phyloP scores from a whole-genome alignment of 2,113 vertebrate genomes.

The Edolisoma coerulescens region DNA sequence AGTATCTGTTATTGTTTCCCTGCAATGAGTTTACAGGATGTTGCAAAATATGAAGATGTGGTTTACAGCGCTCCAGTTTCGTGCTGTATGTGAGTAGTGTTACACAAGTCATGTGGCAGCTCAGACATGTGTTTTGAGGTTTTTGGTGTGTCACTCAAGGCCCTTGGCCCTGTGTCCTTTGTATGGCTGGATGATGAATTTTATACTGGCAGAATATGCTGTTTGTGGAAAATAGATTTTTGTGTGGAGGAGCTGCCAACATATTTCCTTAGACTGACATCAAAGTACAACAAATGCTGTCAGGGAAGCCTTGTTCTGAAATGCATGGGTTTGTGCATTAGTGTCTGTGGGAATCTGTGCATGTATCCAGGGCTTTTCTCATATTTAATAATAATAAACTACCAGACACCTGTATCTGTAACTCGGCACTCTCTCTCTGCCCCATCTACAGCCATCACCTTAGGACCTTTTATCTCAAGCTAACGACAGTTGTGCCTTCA shows the following conservation, averaged over 20 bases:
- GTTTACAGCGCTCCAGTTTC: background rate
- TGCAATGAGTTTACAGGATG: background rate
- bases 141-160: conserved; percentile 60
- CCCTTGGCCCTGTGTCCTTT: conserved; percentile 59
- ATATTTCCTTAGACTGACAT: conserved; percentile 58
- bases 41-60: conserved; percentile 34
- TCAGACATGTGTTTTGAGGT: conserved; percentile 66
- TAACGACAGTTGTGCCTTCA: background rate
- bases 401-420: background rate
- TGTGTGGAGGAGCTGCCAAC: conserved; percentile 39
- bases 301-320: conserved; percentile 43
- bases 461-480: background rate
- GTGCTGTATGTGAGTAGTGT: background rate
- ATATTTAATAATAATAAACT: background rate
- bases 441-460: background rate
- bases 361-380: background rate
- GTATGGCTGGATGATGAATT: conserved; percentile 54
- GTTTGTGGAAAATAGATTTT: conserved; percentile 49
- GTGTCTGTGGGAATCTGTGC: background rate
- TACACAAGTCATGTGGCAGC: conserved; percentile 41
- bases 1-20: background rate
- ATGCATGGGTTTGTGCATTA: background rate
- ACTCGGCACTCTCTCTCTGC: background rate
- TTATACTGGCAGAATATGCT: conserved; percentile 35
- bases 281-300: conserved; percentile 37